Evolutionary conservation across 2,888 invertebrate genomes (phyloP).

Genomic region (Danaus chrysippus): DNA sequence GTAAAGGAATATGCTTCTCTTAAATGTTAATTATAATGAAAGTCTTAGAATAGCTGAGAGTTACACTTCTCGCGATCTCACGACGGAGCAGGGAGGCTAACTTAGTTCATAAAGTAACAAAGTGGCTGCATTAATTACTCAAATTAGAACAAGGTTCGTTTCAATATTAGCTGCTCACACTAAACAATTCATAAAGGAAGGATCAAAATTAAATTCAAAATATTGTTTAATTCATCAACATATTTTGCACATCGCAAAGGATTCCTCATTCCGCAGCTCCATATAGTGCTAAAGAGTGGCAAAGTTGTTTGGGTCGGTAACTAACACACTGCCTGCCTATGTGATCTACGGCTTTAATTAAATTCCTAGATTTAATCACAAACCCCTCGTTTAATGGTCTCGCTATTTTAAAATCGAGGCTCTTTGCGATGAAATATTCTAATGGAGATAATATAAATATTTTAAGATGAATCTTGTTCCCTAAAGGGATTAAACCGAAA

Average conservation of each 20-base stretch:
- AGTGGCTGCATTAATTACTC: conserved; percentile 36
- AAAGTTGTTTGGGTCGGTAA: conserved; percentile 30
- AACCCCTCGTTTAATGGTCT: conserved; percentile 22
- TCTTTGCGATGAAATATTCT: conserved; percentile 5
- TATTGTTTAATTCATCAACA: conserved; percentile 30
- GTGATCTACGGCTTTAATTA: conserved; percentile 29
- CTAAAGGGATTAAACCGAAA: neutral
- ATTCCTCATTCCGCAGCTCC: conserved; percentile 27
- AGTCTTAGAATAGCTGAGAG: conserved; percentile 30
- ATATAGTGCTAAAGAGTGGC: conserved; percentile 29
- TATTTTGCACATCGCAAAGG: conserved; percentile 28
- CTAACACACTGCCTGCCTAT: conserved; percentile 21
- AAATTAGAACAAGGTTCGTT: conserved; percentile 35
- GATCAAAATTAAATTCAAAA: conserved; percentile 22
- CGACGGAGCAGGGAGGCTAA: conserved; percentile 27
- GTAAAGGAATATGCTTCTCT: conserved; percentile 9
- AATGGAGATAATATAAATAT: conserved; percentile 10
- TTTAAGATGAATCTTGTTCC: conserved; percentile 13
- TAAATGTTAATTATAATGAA: conserved; percentile 31
- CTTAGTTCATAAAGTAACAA: conserved; percentile 36
- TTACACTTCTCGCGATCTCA: conserved; percentile 33
- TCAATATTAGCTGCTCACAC: conserved; percentile 32
- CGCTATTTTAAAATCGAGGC: conserved; percentile 12
- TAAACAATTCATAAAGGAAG: conserved; percentile 29
- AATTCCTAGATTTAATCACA: conserved; percentile 30